A percentile compares a stretch with the other conserved stretches of the same genome.
Evolutionary conservation across 2,888 invertebrate species (phyloP).

Genomic region (Dolichopus griseipennis): DNA sequence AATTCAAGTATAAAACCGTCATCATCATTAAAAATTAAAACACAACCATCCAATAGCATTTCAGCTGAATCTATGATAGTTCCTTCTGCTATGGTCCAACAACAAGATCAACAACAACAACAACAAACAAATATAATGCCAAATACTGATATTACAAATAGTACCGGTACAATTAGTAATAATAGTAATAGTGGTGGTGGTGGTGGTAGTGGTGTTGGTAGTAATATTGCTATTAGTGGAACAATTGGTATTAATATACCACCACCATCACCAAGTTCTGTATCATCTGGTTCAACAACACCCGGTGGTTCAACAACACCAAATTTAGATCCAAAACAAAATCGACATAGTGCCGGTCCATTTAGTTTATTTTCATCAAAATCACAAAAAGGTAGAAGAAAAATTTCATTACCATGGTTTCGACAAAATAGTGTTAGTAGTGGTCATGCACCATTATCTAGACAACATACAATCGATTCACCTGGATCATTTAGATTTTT

Average conservation of each 20-base stretch:
- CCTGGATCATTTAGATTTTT: constrained; percentile 77
- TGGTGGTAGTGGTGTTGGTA: not conserved
- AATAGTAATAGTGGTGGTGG: constrained; percentile 2
- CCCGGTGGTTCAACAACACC: constrained; percentile 23
- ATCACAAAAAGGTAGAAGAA: constrained; percentile 65
- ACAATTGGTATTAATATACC: not conserved
- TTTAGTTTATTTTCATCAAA: constrained; percentile 32
- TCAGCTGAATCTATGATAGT: constrained; percentile 4
- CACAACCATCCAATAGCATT: constrained; percentile 1
- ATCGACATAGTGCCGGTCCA: constrained; percentile 18
- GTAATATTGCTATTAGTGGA: constrained; percentile 18
- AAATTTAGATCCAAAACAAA: constrained; percentile 20
- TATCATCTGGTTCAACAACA: constrained; percentile 22
- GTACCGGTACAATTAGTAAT: not conserved
- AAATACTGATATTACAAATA: not conserved
- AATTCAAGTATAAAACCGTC: constrained; percentile 9
- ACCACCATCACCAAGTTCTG: constrained; percentile 20
- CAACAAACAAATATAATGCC: too few species aligned
- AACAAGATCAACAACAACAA: too few species aligned
- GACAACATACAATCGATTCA: constrained; percentile 86
- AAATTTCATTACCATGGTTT: constrained; percentile 86
- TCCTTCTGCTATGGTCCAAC: not conserved
- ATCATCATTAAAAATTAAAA: constrained; percentile 7
- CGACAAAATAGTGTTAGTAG: constrained; percentile 68
- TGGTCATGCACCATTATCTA: constrained; percentile 64